phyloP scores from a whole-genome alignment of 2,797 vertebrate species.

The Spinibarbus caldwelli region DNA sequence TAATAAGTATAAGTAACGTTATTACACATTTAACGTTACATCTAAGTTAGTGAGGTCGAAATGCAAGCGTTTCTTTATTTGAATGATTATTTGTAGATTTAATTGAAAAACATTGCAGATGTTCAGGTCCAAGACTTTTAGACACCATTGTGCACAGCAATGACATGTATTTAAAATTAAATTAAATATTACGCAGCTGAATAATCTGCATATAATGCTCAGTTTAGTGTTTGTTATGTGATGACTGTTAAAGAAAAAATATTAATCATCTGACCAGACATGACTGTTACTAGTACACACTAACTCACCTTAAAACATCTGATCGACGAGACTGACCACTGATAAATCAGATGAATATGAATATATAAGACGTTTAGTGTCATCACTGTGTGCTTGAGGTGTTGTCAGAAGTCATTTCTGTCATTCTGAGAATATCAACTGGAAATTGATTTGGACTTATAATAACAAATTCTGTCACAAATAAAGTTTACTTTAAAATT shows the following conservation, averaged over 20 bases:
- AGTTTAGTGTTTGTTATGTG: neutral
- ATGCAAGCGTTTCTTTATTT: neutral
- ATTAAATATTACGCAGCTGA: neutral
- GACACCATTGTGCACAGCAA: neutral
- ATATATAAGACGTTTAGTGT: neutral
- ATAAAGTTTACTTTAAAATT: too few species aligned
- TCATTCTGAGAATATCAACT: too few species aligned
- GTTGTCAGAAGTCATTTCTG: too few species aligned
- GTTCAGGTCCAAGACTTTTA: neutral
- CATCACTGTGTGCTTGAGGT: neutral
- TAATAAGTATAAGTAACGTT: too few species aligned
- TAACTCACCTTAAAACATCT: conserved; percentile 14
- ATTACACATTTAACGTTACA: neutral
- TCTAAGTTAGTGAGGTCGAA: neutral
- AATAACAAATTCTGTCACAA: too few species aligned
- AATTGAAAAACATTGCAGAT: neutral
- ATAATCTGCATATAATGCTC: neutral
- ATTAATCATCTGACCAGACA: neutral
- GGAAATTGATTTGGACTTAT: too few species aligned
- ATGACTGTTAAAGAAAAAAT: neutral
- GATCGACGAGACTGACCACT: neutral
- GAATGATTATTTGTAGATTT: neutral
- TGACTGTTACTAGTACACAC: neutral
- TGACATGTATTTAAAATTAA: neutral
- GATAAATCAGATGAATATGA: neutral